phyloP scores from a whole-genome alignment of 2,113 vertebrate species.

The Heterocephalus glaber region DNA sequence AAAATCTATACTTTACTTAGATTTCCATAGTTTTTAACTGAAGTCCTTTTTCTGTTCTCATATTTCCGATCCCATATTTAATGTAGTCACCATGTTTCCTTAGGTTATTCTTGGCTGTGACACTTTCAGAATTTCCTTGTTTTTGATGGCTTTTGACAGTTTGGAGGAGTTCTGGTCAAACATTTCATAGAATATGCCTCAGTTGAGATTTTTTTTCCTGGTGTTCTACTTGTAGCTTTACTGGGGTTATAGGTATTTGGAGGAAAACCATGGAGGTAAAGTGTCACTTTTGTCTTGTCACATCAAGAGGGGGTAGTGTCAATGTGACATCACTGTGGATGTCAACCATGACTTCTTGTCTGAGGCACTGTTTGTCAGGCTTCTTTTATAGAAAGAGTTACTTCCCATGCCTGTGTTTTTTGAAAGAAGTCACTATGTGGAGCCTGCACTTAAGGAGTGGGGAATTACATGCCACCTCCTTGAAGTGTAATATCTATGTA shows the following conservation, averaged over 20 bases:
- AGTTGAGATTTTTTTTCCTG: neutral
- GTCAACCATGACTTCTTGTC: neutral
- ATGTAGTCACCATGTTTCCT: neutral
- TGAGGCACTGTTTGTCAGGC: neutral
- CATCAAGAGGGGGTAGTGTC: neutral
- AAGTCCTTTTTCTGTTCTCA: neutral
- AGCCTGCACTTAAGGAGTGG: neutral
- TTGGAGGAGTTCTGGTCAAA: neutral
- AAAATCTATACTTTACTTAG: neutral
- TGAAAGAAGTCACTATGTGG: neutral
- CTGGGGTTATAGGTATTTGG: neutral
- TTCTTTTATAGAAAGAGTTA: neutral
- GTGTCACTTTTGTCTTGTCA: neutral
- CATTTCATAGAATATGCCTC: neutral
- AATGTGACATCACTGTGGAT: too few relatives aligned
- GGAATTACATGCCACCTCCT: neutral
- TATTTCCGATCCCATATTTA: neutral
- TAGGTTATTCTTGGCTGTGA: neutral
- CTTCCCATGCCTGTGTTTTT: neutral
- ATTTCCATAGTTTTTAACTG: neutral
- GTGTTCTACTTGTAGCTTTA: neutral
- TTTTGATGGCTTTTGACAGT: neutral
- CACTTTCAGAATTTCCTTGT: neutral
- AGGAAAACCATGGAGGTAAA: neutral
- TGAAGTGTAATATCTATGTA: neutral